Evolutionary conservation across 2,888 invertebrate species (phyloP), one percentile per base, ranked within the genome.

Genomic region (Caenorhabditis sp.): DNA sequence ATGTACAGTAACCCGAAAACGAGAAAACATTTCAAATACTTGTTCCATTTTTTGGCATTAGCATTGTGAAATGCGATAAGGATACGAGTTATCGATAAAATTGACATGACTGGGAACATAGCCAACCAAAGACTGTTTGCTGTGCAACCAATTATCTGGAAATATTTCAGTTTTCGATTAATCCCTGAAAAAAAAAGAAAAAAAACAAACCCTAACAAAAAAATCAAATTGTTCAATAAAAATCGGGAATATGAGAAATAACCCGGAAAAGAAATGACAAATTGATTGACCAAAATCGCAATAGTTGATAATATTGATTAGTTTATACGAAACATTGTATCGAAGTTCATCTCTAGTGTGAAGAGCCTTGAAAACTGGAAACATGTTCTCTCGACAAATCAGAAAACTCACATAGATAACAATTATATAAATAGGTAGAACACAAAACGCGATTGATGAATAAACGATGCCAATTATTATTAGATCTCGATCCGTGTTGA

Each of bases 101-200:
- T 62, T 10, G 64, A 19, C 70, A 70, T 70, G 3, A 70, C 60
- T 6, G 75, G 75, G 51, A 75, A 60, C 19, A 63, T 62, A 5
- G 64, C 67, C 2, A 75, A 55, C 75, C 75, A 75, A 50, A 67
- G 61, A n/a, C 66, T 58, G 57, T 75, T 75, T 51, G 66, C 69
- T 8, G 69, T 61, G 36, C 69, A 69, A 6, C 75, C 75, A 17
- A 69, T 50, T 8, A 65, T 61, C 74, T 75, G 74, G 43, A 63
- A 65, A 8, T 12, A 51, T 27, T 19, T 60, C 27, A 14, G 51
- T 43, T 5, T 43, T 43, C 12, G 36, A 36, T 36, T 36, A 12
- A 5, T 36, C 36, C 5, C 36, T 12, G 6, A 36, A 36, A 36
- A 36, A 36, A 58, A 12, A 19, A 26, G 43, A 21, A 12, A 17